Evolutionary conservation across 2,113 vertebrate species (phyloP), one percentile per base, ranked within the genome.

Genomic region (Oriolus oriolus): DNA sequence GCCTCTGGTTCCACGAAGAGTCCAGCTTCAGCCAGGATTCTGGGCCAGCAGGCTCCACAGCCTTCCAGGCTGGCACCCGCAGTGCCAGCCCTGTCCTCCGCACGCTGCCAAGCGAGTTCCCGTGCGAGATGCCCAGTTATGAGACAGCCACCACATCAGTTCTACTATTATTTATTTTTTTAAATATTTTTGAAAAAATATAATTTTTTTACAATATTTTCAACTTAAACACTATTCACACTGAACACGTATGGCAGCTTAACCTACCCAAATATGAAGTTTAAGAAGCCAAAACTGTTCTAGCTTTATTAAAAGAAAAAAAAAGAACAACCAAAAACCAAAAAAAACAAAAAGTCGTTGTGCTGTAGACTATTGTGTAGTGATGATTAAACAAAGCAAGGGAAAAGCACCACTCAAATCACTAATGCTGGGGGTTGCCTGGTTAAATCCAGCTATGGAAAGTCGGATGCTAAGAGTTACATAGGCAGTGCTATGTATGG

Each of bases 141-240:
- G 56, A 98, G 95, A 97, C 96, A 83, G 92, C 54, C 97, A 97
- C 88, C 82, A 95, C 47, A 33, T 98, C 96, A 71, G 96, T 98
- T 99, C 98, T 98, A 98, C 98, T 98, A 98, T 99, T 98, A 99
- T 99, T 99, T 99, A 98, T 98, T 99, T 99, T 98, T 98, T 98
- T 98, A 98, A 98, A 98, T 98, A 98, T 98, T 99, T 99, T 99
- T 98, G 97, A 98, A 97, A 99, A 99, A 98, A 99, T 98, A 98
- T 98, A 99, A 97, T 98, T 98, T 98, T 98, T 98, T 98, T 98
- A 98, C 98, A 98, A 98, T 98, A 98, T 98, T 99, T 98, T 98
- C 98, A 98, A 98, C 98, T 98, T 98, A 98, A 99, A 99, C 98
- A 99, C 98, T 98, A 98, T 98, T 99, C 98, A 98, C 98, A 97